phyloP scores from a whole-genome alignment of 2,113 vertebrate genomes.

The Macroglossus sobrinus region DNA sequence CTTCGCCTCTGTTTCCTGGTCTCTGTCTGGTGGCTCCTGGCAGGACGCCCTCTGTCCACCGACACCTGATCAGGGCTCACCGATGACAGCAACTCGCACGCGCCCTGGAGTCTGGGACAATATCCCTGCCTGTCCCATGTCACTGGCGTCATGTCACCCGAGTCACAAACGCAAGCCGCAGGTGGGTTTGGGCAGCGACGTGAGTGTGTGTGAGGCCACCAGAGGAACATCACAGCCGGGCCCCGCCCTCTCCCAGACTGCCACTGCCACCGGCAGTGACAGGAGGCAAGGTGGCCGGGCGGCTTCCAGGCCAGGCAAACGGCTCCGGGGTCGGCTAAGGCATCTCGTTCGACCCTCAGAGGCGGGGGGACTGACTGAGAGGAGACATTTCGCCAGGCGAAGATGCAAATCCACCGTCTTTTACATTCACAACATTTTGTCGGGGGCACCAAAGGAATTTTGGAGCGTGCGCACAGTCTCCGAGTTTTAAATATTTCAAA shows the following conservation, averaged over 20 bases:
- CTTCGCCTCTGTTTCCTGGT: background rate
- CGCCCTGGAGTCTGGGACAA: background rate
- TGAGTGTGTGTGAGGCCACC: background rate
- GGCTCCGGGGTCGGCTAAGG: fast-evolving
- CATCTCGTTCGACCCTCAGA: background rate
- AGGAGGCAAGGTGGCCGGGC: fast-evolving
- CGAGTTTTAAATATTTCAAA: background rate
- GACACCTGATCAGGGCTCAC: background rate
- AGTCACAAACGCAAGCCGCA: background rate
- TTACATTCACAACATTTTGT: background rate
- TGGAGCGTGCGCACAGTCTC: background rate
- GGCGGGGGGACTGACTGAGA: background rate
- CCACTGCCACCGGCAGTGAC: fast-evolving
- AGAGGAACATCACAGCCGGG: fast-evolving
- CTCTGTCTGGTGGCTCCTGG: background rate
- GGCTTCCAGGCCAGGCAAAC: fast-evolving
- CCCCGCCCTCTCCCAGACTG: fast-evolving
- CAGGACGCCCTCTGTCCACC: fast-evolving
- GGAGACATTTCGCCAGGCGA: background rate
- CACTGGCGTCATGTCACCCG: background rate
- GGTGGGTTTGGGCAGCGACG: background rate
- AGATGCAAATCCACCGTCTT: background rate
- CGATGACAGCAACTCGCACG: background rate
- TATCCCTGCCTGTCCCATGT: background rate
- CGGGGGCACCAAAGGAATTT: background rate